Conservation (phyloP, 2,888 invertebrate genomes). For the Volucella zonaria region DNA sequence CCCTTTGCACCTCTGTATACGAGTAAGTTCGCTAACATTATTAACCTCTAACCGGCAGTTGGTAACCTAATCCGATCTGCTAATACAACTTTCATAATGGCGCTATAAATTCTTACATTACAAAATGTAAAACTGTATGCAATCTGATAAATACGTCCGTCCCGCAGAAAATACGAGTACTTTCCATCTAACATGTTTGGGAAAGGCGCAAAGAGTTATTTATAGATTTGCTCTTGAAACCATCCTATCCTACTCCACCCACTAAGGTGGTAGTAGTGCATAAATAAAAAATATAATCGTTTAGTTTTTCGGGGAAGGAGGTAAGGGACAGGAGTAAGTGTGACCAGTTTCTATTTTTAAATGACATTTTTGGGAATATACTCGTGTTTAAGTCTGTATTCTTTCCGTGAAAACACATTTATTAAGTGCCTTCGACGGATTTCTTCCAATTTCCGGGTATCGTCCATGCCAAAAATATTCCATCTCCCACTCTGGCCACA, state of each 20-base stretch:
- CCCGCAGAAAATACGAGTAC: conserved; percentile 6
- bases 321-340: conserved; percentile 13
- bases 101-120: conserved; percentile 34
- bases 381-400: too few species aligned
- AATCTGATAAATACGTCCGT: conserved; percentile 27
- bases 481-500: too few species aligned
- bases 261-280: conserved; percentile 34
- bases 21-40: conserved; percentile 28
- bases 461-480: too few species aligned
- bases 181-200: conserved; percentile 5
- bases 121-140: conserved; percentile 34
- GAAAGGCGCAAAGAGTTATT: conserved; percentile 16
- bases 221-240: conserved; percentile 39
- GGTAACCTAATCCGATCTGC: conserved; percentile 45
- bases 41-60: conserved; percentile 40
- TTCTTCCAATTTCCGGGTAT: too few species aligned
- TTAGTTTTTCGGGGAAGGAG: conserved; percentile 34
- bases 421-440: too few species aligned
- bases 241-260: neutral
- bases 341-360: neutral
- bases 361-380: too few species aligned
- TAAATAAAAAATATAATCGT: conserved; percentile 59
- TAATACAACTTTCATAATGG: conserved; percentile 20
- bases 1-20: conserved; percentile 20
- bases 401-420: too few species aligned